phyloP scores from a whole-genome alignment of 2,797 vertebrate genomes.

The Sciurus vulgaris region DNA sequence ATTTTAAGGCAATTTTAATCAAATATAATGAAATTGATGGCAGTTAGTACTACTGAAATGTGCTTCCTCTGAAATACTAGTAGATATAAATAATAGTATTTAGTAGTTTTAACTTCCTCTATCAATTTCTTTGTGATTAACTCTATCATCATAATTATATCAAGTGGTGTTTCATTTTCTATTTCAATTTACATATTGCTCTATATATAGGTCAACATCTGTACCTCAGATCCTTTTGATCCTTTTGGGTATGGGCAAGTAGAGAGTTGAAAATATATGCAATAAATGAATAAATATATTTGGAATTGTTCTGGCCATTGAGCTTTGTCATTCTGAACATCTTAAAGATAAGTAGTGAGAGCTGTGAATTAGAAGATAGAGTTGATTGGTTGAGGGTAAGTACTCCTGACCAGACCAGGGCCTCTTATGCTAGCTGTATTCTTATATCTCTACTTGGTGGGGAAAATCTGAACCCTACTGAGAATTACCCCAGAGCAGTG shows the following conservation, averaged over 20 bases:
- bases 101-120: neutral
- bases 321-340: neutral
- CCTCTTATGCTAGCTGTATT: neutral
- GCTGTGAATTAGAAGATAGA: neutral
- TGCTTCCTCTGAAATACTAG: neutral
- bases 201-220: neutral
- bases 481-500: neutral
- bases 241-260: neutral
- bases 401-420: neutral
- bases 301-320: neutral
- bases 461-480: neutral
- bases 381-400: neutral
- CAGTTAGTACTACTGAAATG: neutral
- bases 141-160: neutral
- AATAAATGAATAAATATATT: neutral
- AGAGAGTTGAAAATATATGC: neutral
- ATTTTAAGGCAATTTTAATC: neutral
- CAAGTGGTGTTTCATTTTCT: neutral
- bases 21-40: neutral
- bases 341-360: neutral
- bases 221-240: neutral
- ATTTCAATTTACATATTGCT: constrained; percentile 19
- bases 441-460: neutral
- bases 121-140: constrained; percentile 4
- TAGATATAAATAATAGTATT: neutral